Base-by-base conservation (phyloP, 2,888 invertebrate species). In the Erpobdella octoculata region DNA sequence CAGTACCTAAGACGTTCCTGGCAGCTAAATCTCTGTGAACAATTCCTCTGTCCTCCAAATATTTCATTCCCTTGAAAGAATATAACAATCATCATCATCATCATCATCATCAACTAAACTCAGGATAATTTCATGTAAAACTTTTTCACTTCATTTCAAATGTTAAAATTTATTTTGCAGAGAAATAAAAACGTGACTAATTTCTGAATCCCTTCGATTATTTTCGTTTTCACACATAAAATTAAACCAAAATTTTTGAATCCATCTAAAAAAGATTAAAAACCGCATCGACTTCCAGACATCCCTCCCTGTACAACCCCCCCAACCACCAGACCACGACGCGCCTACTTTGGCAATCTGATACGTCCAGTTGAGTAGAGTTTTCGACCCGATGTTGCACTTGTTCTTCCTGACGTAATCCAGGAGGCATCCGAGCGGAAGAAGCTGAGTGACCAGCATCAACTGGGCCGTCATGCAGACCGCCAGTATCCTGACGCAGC, bases 11-110 rank as follows among this genome's bases (percentile, higher is more conserved):
- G 21, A 98, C 97, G 83, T 98, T 98, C 76, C 98, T 86, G 0
- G 97, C 96, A 0, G 97, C 97, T 73, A 98, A 86, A 84, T 98
- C 98, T 68, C 98, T 87, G 81, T 98, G 98, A 15, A 98, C 96
- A 72, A 98, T 86, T 71, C 94, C 88, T 77, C 91, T 89, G 76
- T 93, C 93, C 84, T 97, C 96, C 76, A 98, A 86, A 82, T 97
- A 97, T 0, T 92, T 89, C 98, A 98, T 98, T 35, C 88, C 88
- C 86, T 83, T 75, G 41, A 79, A 41, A 41, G n/a, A n/a, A n/a
- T n/a, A n/a, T n/a, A n/a, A n/a, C n/a, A n/a, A n/a, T n/a, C n/a
- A n/a, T n/a, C n/a, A n/a, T n/a, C n/a, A n/a, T n/a, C n/a, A n/a
- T n/a, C n/a, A n/a, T n/a, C n/a, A n/a, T n/a, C n/a, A n/a, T n/a